phyloP scores from a whole-genome alignment of 2,113 vertebrate species.

The Merops nubicus region DNA sequence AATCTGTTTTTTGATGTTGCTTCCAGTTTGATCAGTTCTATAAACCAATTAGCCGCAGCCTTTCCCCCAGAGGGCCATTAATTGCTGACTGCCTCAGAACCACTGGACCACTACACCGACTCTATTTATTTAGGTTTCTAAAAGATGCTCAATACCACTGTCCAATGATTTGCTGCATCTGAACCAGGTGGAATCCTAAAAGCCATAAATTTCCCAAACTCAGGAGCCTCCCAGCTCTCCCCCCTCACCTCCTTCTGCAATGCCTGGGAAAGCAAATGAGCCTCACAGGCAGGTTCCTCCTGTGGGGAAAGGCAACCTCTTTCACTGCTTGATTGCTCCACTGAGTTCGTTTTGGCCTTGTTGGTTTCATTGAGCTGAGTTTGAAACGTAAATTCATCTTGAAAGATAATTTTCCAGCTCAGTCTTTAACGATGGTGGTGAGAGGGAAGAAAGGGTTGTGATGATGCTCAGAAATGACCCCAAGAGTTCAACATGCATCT shows the following conservation, averaged over 20 bases:
- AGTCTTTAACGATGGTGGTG: not conserved
- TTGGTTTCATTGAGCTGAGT: not conserved
- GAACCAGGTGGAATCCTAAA: not conserved
- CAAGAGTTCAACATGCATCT: not conserved
- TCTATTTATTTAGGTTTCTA: not conserved
- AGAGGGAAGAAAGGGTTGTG: not conserved
- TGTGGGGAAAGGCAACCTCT: fast-evolving
- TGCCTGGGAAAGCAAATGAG: not conserved
- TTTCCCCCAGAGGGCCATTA: not conserved
- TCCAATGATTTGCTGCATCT: not conserved
- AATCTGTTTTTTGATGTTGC: not conserved
- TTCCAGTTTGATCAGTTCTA: not conserved
- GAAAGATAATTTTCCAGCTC: not conserved
- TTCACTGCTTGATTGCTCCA: not conserved
- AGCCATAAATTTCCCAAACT: not conserved
- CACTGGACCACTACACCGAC: not conserved
- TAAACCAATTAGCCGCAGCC: not conserved
- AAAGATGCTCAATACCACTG: not conserved
- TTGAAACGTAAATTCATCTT: not conserved
- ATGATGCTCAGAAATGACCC: not conserved
- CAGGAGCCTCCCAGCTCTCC: fast-evolving
- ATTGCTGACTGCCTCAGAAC: not conserved
- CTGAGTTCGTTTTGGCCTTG: not conserved
- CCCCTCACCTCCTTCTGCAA: not conserved
- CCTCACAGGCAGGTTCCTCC: not conserved